Evolutionary conservation across 2,113 vertebrate species (phyloP).

Genomic region (Lipophrys pholis): DNA sequence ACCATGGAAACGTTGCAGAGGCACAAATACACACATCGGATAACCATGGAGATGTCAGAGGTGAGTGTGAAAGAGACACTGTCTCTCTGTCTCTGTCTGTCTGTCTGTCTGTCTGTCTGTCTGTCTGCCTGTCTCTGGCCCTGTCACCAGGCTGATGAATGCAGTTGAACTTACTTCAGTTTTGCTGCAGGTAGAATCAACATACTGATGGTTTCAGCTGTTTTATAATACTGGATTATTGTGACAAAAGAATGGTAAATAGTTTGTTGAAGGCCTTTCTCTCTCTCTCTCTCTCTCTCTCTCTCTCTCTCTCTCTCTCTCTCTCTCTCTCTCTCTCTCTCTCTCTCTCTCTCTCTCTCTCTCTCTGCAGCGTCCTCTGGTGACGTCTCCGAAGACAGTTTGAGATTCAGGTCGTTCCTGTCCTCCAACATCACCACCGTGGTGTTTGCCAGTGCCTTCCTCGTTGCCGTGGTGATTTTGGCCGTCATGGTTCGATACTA

Average conservation of each 20-base stretch:
- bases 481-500: constrained; percentile 22
- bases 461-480: constrained; percentile 23
- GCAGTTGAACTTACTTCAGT: background rate
- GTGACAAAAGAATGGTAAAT: no score
- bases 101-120: background rate
- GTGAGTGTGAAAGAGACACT: background rate
- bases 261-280: no score
- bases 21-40: background rate
- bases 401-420: constrained; percentile 2
- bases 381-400: background rate
- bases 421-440: constrained; percentile 31
- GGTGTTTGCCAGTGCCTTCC: constrained; percentile 52
- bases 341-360: background rate
- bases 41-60: background rate
- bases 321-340: no score
- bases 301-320: background rate
- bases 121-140: background rate
- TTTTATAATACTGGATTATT: no score
- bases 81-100: background rate
- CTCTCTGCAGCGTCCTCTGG: constrained; percentile 28
- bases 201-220: no score
- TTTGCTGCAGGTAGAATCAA: background rate
- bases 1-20: background rate
- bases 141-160: no score
- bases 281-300: background rate